Evolutionary conservation across 1,140 invertebrate species (phyloP).

Genomic region (Aporrectodea caliginosa): DNA sequence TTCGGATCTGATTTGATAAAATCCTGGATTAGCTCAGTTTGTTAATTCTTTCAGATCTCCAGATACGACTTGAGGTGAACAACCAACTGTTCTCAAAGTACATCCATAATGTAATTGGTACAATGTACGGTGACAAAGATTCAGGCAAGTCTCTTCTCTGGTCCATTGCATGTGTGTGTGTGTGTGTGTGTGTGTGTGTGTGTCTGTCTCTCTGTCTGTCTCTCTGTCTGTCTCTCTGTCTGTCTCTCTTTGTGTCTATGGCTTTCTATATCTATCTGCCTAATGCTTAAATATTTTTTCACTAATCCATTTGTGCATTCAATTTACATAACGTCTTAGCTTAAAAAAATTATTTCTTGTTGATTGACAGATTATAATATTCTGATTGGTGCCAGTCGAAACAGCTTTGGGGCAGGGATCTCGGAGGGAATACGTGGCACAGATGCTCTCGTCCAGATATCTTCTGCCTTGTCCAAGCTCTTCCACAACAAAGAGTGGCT

Average conservation of each 20-base stretch:
- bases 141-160: too few relatives aligned
- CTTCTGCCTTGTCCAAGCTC: neutral
- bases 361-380: neutral
- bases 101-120: neutral
- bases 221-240: too few relatives aligned
- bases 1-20: too few relatives aligned
- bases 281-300: too few relatives aligned
- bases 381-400: neutral
- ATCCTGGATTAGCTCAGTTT: too few relatives aligned
- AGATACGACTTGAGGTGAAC: neutral
- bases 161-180: neutral
- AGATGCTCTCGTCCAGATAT: neutral
- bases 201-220: too few relatives aligned
- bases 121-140: neutral
- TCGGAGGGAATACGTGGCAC: neutral
- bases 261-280: too few relatives aligned
- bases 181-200: slow-evolving; percentile 1
- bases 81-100: neutral
- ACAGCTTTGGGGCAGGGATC: neutral
- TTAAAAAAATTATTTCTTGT: too few relatives aligned
- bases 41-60: too few relatives aligned
- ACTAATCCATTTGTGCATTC: too few relatives aligned
- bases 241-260: too few relatives aligned
- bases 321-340: too few relatives aligned
- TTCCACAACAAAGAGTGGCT: neutral